These are phyloP conservation scores for Mythimna vitellina DNA, from an alignment of 2,888 invertebrate species.

Conservation along the genomic window DNA sequence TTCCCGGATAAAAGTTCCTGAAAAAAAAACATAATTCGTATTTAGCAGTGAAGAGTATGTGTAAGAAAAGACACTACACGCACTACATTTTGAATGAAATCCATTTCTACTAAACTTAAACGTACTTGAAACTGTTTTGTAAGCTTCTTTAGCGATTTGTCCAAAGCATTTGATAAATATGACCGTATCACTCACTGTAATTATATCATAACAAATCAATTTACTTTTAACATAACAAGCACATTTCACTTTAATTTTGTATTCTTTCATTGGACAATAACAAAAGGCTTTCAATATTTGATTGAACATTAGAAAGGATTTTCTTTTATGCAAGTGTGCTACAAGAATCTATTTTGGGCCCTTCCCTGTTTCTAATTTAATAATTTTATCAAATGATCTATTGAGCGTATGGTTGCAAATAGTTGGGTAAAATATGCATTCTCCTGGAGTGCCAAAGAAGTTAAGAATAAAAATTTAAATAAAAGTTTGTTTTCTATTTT, in stretches of 20 bases:
- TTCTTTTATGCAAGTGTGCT: neutral
- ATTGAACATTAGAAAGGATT: too few relatives aligned
- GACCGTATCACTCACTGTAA: neutral
- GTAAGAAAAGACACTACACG: neutral
- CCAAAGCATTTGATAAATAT: conserved; percentile 16
- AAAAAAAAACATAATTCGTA: conserved; percentile 55
- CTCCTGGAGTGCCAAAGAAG: neutral
- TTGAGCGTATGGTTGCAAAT: too few relatives aligned
- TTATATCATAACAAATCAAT: too few relatives aligned
- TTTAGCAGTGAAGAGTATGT: neutral
- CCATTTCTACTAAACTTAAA: neutral
- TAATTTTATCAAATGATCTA: neutral
- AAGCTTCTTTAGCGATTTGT: neutral
- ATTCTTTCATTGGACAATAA: neutral
- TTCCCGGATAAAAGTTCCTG: conserved; percentile 91
- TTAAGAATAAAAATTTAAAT: neutral
- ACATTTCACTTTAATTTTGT: too few relatives aligned
- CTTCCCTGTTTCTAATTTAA: neutral
- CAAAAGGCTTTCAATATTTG: too few relatives aligned
- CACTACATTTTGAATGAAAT: neutral
- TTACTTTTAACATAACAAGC: too few relatives aligned
- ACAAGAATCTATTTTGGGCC: neutral
- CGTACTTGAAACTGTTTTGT: neutral
- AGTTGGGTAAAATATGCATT: neutral
- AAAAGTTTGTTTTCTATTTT: too few relatives aligned